A percentile compares a stretch with the other conserved stretches of the same genome.
phyloP scores from a whole-genome alignment of 2,888 invertebrate genomes.

The Drosophila helvetica region DNA sequence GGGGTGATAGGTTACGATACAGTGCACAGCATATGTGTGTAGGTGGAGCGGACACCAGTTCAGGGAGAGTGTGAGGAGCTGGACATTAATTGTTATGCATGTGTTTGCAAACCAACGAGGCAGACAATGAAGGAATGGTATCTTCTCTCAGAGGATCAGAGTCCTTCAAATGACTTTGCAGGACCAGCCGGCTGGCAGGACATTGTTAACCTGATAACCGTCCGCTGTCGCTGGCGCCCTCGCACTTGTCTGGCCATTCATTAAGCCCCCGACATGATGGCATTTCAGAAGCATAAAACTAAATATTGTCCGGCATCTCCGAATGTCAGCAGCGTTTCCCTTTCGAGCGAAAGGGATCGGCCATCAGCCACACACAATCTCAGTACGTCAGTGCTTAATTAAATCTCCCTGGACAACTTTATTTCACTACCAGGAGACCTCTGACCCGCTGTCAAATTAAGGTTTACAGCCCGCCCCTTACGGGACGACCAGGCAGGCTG shows the following conservation, averaged over 20 bases:
- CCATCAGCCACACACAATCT: constrained; percentile 8
- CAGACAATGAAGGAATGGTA: constrained; percentile 6
- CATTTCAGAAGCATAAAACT: constrained; percentile 37
- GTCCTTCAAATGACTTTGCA: constrained; percentile 55
- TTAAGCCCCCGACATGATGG: constrained; percentile 42
- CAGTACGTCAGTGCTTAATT: constrained; percentile 63
- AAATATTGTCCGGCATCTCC: constrained; percentile 43
- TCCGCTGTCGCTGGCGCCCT: not conserved
- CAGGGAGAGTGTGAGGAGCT: not conserved
- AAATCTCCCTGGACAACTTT: constrained; percentile 57
- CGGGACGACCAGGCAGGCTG: constrained; percentile 18
- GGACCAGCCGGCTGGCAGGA: constrained; percentile 2
- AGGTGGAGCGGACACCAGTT: constrained; percentile 16
- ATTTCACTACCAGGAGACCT: constrained; percentile 38
- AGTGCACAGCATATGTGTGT: not conserved
- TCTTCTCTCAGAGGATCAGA: constrained; percentile 11
- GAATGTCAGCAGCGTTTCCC: constrained; percentile 58
- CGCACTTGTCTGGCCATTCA: constrained; percentile 57
- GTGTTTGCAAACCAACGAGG: constrained; percentile 26
- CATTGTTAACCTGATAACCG: constrained; percentile 22
- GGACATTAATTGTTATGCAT: constrained; percentile 30
- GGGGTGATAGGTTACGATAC: not conserved
- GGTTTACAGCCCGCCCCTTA: constrained; percentile 34
- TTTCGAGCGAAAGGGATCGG: constrained; percentile 11
- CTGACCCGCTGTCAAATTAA: constrained; percentile 56